phyloP scores from a whole-genome alignment of 1,140 invertebrate species.

The Heliconius nattereri region DNA sequence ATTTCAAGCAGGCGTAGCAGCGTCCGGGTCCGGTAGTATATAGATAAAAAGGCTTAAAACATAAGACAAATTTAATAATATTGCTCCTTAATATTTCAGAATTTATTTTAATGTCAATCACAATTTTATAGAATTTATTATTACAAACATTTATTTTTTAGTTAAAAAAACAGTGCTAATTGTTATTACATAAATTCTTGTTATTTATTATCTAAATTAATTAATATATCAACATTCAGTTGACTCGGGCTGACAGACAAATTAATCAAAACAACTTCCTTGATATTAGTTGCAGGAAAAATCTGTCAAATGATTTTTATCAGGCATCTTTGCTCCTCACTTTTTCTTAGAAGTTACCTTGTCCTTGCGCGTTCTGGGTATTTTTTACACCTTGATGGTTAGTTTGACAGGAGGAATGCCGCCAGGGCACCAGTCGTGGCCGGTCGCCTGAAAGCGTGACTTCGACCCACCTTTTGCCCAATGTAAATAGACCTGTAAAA shows the following conservation, averaged over 20 bases:
- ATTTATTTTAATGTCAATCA: no score
- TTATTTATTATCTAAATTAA: conserved; percentile 12
- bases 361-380: conserved; percentile 64
- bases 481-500: conserved; percentile 46
- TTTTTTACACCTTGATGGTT: conserved; percentile 67
- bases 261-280: conserved; percentile 1
- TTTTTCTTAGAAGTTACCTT: conserved; percentile 54
- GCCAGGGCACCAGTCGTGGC: conserved; percentile 63
- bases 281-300: conserved; percentile 10
- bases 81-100: no score
- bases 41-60: no score
- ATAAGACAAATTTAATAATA: no score
- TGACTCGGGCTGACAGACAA: background rate
- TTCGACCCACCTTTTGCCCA: conserved; percentile 50
- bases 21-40: no score
- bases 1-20: no score
- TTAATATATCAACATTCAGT: conserved; percentile 6
- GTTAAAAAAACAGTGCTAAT: background rate
- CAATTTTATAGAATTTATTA: no score
- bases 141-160: no score
- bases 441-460: conserved; percentile 62
- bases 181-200: background rate
- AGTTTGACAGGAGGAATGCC: conserved; percentile 75
- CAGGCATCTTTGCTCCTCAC: conserved; percentile 15
- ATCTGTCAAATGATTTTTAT: background rate